phyloP scores from a whole-genome alignment of 2,113 vertebrate genomes.

The Podiceps cristatus region DNA sequence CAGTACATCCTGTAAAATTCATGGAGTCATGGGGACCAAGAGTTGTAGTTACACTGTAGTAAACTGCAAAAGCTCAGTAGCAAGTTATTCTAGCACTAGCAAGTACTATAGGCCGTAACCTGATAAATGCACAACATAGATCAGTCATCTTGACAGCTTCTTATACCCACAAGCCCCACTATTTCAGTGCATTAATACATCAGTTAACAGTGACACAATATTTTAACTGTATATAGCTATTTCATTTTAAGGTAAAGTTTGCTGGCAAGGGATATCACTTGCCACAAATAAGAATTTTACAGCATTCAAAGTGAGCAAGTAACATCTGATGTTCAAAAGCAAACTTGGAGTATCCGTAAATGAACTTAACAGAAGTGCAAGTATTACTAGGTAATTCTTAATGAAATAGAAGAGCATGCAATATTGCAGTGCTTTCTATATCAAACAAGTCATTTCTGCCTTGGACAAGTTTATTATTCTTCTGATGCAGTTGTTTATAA shows the following conservation, averaged over 20 bases:
- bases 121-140: not conserved
- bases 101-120: not conserved
- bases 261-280: not conserved
- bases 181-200: not conserved
- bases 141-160: not conserved
- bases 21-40: not conserved
- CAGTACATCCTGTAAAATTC: not conserved
- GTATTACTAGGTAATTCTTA: not conserved
- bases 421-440: not conserved
- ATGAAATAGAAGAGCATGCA: rapidly evolving
- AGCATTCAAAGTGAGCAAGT: not conserved
- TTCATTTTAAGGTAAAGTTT: not conserved
- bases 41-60: not conserved
- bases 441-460: not conserved
- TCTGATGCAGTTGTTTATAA: not conserved
- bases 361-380: not conserved
- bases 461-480: not conserved
- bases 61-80: not conserved
- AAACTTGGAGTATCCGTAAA: not conserved
- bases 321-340: not conserved
- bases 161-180: not conserved
- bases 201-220: not conserved
- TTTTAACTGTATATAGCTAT: not conserved
- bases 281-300: not conserved
- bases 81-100: not conserved